A percentile compares a stretch with the other conserved stretches of the same genome.
Evolutionary conservation across 2,888 invertebrate genomes (phyloP).

Genomic region (Chesias legatella): DNA sequence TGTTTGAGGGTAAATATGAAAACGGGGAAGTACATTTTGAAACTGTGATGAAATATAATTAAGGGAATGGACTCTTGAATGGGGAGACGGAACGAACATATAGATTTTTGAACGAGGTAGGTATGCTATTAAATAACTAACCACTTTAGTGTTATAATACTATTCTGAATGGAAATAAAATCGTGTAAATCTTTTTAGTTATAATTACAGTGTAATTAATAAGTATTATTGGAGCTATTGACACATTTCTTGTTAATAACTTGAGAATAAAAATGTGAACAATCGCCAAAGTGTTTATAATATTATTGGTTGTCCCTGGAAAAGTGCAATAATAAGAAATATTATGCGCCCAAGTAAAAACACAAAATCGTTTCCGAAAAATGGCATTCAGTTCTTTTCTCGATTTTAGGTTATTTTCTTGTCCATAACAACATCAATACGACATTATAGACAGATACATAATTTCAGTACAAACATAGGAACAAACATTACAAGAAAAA

Average conservation of each 20-base stretch:
- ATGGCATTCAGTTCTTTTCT: too few species aligned
- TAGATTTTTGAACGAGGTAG: constrained; percentile 37
- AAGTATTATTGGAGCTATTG: constrained; percentile 78
- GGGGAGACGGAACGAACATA: constrained; percentile 48
- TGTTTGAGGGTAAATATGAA: constrained; percentile 36
- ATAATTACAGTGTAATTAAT: constrained; percentile 56
- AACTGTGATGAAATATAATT: constrained; percentile 73
- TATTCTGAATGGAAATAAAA: constrained; percentile 55
- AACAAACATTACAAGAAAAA: too few species aligned
- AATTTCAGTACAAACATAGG: too few species aligned
- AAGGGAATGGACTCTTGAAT: constrained; percentile 51
- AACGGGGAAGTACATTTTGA: constrained; percentile 72
- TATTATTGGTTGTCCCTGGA: neutral
- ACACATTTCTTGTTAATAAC: constrained; percentile 71
- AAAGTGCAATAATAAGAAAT: too few species aligned
- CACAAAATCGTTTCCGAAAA: too few species aligned
- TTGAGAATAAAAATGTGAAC: constrained; percentile 70
- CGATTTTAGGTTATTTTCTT: too few species aligned
- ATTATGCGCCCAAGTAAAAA: too few species aligned
- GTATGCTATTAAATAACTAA: constrained; percentile 43
- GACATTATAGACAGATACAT: too few species aligned
- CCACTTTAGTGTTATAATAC: constrained; percentile 41
- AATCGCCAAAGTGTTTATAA: constrained; percentile 16
- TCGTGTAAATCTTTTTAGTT: constrained; percentile 64
- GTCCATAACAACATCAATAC: too few species aligned